These are phyloP conservation scores for Hesperophylax magnus DNA, from an alignment of 1,140 invertebrate genomes.

Conservation along the genomic window DNA sequence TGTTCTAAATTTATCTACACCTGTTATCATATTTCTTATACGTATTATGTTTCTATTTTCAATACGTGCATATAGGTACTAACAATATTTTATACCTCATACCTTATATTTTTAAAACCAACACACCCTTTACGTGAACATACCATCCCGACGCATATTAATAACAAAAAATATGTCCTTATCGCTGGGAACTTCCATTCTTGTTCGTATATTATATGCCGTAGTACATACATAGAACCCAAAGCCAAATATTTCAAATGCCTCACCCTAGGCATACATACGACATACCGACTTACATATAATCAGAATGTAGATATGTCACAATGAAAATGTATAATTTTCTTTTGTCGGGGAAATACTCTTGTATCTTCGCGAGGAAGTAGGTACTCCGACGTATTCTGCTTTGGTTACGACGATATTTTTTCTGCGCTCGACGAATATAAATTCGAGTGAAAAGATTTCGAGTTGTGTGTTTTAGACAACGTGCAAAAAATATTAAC, in stretches of 20 bases:
- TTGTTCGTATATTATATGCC: not conserved
- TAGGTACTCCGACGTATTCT: not conserved
- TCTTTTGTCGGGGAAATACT: conserved; percentile 36
- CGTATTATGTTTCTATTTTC: no score
- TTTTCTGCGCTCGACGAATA: conserved; percentile 34
- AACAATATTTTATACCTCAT: no score
- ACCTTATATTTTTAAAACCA: no score
- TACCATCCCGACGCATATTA: conserved; percentile 16
- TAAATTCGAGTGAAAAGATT: conserved; percentile 40
- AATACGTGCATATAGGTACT: no score
- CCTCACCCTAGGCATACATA: not conserved
- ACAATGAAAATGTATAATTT: conserved; percentile 42
- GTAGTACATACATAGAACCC: no score
- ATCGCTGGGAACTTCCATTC: conserved; percentile 14
- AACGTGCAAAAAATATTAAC: conserved; percentile 28
- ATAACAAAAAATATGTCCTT: conserved; percentile 36
- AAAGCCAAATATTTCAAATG: no score
- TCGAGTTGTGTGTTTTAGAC: conserved; percentile 38
- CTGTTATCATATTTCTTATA: no score
- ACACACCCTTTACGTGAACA: not conserved
- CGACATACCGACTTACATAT: not conserved
- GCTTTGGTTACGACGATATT: conserved; percentile 34
- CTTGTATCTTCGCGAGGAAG: conserved; percentile 22
- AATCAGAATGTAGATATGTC: not conserved
- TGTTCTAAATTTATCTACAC: no score